Evolutionary conservation across 1,140 invertebrate genomes (phyloP), one percentile per base, ranked within the genome.

Genomic region (Pinna nobilis): DNA sequence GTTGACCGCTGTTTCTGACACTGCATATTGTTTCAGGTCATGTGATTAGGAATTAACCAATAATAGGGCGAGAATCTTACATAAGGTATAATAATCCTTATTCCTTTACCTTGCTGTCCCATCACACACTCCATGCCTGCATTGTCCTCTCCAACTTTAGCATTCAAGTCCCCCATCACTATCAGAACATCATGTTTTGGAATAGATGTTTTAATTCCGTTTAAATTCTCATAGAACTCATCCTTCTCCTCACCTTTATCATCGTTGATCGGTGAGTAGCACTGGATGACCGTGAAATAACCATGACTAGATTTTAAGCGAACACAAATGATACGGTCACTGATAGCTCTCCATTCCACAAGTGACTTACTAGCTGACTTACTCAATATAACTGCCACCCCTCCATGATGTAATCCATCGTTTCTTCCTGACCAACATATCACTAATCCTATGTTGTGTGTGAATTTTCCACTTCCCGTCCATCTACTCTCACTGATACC

Each of bases 131-230:
- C n/a, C n/a, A n/a, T n/a, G n/a, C n/a, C n/a, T n/a, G n/a, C n/a
- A n/a, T n/a, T n/a, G n/a, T n/a, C n/a, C 20, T 37, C 11, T 4
- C 67, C 64, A 44, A 74, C 63, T 20, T 59, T 60, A 37, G 67
- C 47, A 70, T 55, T 49, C 4, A 20, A 65, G 90, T 79, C 85
- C 92, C 79, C 89, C 95, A 81, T 53, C 32, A 74, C 11, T 30
- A 75, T 25, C n/a, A 33, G 23, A 33, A 72, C 59, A 68, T 76
- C 50, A 51, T 77, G 61, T 35, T 28, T 7, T 57, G 66, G 61
- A 32, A 49, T 51, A 33, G n/a, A 44, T 2, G 74, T 55, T 35
- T 71, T 9, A 50, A 39, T 30, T 66, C 35, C 23, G 20, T 53
- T 63, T 47, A 79, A 57, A 2, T 32, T 7, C 11, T 61, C 20